Evolutionary conservation across 2,888 invertebrate genomes (phyloP), one percentile per base, ranked within the genome.

Genomic region (Pammene fasciana): DNA sequence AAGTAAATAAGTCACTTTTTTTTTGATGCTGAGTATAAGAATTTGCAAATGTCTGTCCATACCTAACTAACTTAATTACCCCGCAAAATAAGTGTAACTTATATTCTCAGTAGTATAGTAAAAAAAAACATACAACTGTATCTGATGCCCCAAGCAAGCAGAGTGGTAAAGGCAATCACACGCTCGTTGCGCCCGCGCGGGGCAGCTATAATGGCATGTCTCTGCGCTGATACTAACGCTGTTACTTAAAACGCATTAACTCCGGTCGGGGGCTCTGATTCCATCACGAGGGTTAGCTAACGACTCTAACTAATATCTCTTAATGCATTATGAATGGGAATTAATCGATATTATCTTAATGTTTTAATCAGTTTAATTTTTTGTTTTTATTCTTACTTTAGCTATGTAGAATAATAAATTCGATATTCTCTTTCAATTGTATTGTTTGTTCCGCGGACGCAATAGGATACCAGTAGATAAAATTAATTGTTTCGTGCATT

Each of bases 161-260:
- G 59, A 67, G 48, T 57, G 18, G 36, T 56, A 45, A 18, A 38
- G 50, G 34, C 64, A 68, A 68, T 68, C 64, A 68, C 64, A 65
- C 59, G 68, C 57, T 68, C 46, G 52, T 68, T 65, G 68, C 34
- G 34, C 54, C 46, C 45, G 43, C 26, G 14, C 13, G 38, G 52
- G 64, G 68, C 34, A 52, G 45, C 64, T 14, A 34, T 68, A 68
- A 68, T 64, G 46, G 64, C 68, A 43, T 68, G 61, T 67, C 45
- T 62, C 55, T 54, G 65, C 57, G 59, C 45, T 68, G 68, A 68
- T 65, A 68, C 68, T 68, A 59, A 65, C 59, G 57, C 68, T 64
- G 52, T 68, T 65, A 59, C 68, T 65, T 65, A 59, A 68, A 64
- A 68, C 68, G 59, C 68, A 68, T 68, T 68, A 68, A 62, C 57